Percentiles rank a stretch among this genome's conserved stretches.
phyloP scores from a whole-genome alignment of 2,113 vertebrate genomes.

The Amphilophus citrinellus region DNA sequence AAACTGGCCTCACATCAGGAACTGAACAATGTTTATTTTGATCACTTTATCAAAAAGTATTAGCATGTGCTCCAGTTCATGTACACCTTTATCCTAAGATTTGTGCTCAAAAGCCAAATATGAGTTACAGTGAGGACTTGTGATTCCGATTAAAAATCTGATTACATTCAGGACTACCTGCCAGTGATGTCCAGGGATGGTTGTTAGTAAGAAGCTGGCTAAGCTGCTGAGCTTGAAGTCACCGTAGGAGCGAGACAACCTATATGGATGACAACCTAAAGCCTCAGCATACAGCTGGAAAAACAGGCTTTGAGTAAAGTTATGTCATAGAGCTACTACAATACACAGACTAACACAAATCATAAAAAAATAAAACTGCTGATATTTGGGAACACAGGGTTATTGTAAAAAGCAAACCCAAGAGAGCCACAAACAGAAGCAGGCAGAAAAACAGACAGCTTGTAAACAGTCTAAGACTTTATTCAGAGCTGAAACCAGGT shows the following conservation, averaged over 20 bases:
- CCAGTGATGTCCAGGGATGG: background rate
- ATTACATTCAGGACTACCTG: no score
- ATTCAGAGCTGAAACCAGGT: background rate
- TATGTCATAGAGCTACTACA: background rate
- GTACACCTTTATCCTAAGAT: background rate
- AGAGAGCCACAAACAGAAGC: slow-evolving; percentile 4
- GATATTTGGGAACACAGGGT: background rate
- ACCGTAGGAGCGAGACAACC: background rate
- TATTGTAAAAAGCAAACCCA: background rate
- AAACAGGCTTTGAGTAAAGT: background rate
- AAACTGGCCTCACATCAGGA: background rate
- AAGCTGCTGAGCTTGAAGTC: background rate
- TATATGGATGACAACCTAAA: slow-evolving; percentile 11
- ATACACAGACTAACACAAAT: no score
- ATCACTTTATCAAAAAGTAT: slow-evolving; percentile 21
- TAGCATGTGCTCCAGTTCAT: slow-evolving; percentile 18
- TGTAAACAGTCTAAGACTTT: background rate
- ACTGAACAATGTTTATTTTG: slow-evolving; percentile 6
- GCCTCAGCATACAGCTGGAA: background rate
- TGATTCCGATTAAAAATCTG: no score
- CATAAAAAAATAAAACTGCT: background rate
- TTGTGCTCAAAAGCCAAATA: background rate
- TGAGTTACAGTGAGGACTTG: no score
- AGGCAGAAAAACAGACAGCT: background rate
- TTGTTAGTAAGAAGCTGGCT: background rate